Conservation (phyloP, 2,888 invertebrate species). For the Tipula helvola region DNA sequence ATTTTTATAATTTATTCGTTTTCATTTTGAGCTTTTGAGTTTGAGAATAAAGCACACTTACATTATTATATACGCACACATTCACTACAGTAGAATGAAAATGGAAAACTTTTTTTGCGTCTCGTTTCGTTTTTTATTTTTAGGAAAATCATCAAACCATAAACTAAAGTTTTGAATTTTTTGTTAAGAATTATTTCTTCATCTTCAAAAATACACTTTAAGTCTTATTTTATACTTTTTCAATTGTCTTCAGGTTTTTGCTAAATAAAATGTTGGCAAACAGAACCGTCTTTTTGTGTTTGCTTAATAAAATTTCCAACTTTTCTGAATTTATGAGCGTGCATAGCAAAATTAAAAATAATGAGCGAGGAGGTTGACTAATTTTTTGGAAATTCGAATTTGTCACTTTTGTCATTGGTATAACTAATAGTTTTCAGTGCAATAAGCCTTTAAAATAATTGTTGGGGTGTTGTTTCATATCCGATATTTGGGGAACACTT, state of each 20-base stretch:
- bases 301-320: background rate
- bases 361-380: background rate
- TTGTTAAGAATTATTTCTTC: background rate
- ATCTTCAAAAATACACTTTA: background rate
- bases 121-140: background rate
- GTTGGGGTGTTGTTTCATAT: too few species aligned
- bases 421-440: too few species aligned
- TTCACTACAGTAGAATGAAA: background rate
- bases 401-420: background rate
- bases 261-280: background rate
- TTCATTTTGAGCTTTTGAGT: background rate
- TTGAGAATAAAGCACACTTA: background rate
- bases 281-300: background rate
- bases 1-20: background rate
- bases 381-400: background rate
- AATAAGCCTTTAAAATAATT: too few species aligned
- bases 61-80: background rate
- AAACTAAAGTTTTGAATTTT: background rate
- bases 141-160: background rate
- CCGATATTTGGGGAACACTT: too few species aligned
- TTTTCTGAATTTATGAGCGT: background rate
- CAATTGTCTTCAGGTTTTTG: background rate
- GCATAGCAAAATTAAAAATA: background rate
- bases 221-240: background rate
- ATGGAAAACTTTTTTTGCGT: background rate